phyloP scores from a whole-genome alignment of 2,888 invertebrate genomes.

The Mimachlamys varia region DNA sequence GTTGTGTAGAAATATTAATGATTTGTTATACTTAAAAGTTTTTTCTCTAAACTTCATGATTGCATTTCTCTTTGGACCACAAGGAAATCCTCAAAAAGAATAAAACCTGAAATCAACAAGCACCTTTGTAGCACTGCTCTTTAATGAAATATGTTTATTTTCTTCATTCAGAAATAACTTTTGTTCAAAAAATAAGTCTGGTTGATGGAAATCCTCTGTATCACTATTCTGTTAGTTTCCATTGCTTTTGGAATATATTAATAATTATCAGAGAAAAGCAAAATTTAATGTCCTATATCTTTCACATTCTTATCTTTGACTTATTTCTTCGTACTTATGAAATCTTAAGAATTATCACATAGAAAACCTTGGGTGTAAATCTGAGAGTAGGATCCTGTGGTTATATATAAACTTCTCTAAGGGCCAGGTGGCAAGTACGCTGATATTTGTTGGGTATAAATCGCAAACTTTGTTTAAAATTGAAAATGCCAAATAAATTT shows the following conservation, averaged over 20 bases:
- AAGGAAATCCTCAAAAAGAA: no score
- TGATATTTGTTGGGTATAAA: not conserved
- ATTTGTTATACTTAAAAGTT: no score
- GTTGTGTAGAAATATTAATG: not conserved
- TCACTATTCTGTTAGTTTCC: no score
- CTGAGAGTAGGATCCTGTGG: not conserved
- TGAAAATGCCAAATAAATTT: constrained; percentile 33
- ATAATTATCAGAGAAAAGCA: not conserved
- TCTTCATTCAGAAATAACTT: no score
- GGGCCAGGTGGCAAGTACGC: not conserved
- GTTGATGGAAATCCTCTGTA: no score
- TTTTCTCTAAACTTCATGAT: no score
- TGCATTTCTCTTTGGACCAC: no score
- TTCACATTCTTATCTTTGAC: not conserved
- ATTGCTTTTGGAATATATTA: no score
- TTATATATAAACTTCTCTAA: not conserved
- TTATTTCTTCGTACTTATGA: not conserved
- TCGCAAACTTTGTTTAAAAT: not conserved
- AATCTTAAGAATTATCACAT: not conserved
- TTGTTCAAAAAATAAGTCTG: no score
- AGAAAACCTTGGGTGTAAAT: not conserved
- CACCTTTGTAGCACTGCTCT: no score
- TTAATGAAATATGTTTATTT: no score
- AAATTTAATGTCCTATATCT: not conserved
- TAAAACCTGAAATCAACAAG: no score